phyloP scores from a whole-genome alignment of 2,797 vertebrate genomes.

The Perodicticus potto region DNA sequence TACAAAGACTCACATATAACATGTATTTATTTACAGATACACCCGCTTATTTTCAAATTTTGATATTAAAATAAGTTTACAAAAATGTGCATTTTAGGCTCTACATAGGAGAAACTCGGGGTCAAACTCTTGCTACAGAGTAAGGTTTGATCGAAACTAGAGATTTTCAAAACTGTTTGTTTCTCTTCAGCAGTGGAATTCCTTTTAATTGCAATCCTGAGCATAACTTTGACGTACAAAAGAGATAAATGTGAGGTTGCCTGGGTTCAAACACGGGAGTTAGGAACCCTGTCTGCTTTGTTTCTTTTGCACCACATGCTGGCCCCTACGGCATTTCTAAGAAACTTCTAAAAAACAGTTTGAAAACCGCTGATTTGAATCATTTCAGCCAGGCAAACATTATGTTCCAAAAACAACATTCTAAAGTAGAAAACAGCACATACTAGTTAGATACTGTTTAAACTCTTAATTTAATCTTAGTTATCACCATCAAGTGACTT shows the following conservation, averaged over 20 bases:
- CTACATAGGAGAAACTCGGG: constrained; percentile 12
- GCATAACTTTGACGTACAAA: constrained; percentile 64
- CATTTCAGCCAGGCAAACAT: constrained; percentile 56
- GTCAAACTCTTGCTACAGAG: background rate
- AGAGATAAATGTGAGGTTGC: constrained; percentile 43
- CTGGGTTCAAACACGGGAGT: constrained; percentile 35
- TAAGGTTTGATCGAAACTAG: constrained; percentile 10
- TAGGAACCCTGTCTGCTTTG: constrained; percentile 43
- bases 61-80: constrained; percentile 15
- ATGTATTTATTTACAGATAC: background rate
- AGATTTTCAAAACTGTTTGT: constrained; percentile 39
- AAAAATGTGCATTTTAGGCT: constrained; percentile 1
- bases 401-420: constrained; percentile 31
- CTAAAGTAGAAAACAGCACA: constrained; percentile 26
- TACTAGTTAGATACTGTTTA: constrained; percentile 30
- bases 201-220: constrained; percentile 65
- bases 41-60: constrained; percentile 28
- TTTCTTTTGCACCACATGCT: background rate
- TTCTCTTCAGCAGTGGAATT: constrained; percentile 52
- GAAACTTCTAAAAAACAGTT: constrained; percentile 48
- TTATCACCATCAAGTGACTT: background rate
- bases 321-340: constrained; percentile 18
- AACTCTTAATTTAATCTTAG: constrained; percentile 51
- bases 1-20: background rate
- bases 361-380: constrained; percentile 49